phyloP scores from a whole-genome alignment of 2,888 invertebrate genomes.

The Dichetophora obliterata region DNA sequence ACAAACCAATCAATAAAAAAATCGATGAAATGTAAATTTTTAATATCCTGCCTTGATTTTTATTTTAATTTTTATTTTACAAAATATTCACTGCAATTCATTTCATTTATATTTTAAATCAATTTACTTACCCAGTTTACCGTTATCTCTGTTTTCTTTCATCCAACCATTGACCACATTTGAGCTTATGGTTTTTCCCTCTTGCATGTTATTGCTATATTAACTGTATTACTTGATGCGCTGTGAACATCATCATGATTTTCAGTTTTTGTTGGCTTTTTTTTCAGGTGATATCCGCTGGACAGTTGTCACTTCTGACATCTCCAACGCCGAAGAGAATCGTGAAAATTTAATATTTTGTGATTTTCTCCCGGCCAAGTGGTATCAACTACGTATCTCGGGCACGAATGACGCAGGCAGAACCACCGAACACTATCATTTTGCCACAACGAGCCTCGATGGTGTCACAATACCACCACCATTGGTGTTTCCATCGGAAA shows the following conservation, averaged over 20 bases:
- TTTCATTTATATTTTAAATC: constrained; percentile 23
- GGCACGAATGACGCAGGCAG: constrained; percentile 76
- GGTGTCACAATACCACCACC: constrained; percentile 70
- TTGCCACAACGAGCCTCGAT: constrained; percentile 73
- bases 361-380: constrained; percentile 73
- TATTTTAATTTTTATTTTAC: constrained; percentile 27
- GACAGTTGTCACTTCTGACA: constrained; percentile 70
- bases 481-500: constrained; percentile 65
- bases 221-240: not conserved
- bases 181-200: constrained; percentile 33
- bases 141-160: not conserved
- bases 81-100: constrained; percentile 18
- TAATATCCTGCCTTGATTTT: constrained; percentile 22
- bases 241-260: not conserved
- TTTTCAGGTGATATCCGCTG: constrained; percentile 66
- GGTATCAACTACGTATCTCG: constrained; percentile 75
- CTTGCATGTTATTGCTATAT: not conserved
- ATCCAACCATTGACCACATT: constrained; percentile 5
- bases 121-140: constrained; percentile 19
- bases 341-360: constrained; percentile 71
- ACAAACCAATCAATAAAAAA: not conserved
- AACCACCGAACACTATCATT: constrained; percentile 75
- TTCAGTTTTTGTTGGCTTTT: constrained; percentile 1
- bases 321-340: constrained; percentile 69
- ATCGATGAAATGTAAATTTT: constrained; percentile 4